Evolutionary conservation across 2,888 invertebrate genomes (phyloP), one percentile per base, ranked within the genome.

Genomic region (Folsomia manolachei): DNA sequence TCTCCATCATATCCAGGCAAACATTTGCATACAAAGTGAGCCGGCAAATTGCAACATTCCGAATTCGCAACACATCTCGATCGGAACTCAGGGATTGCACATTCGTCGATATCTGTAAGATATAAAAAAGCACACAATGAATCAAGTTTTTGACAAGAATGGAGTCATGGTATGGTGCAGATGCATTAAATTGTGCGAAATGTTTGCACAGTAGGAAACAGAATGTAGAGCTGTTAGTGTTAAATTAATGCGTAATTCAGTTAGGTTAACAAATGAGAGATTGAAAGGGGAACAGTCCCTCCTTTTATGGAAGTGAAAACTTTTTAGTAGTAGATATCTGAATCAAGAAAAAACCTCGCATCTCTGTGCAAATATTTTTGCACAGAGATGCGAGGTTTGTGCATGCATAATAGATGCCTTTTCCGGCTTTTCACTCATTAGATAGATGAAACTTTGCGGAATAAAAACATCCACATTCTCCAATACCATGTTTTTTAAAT

Each of bases 11-110:
- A 96, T 71, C 95, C 95, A 74, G 93, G 89, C 82, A 91, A 90
- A 85, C 96, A 96, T 87, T 94, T 95, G 87, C 96, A 96, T 81
- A 94, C 89, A 85, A 94, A 96, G 87, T 94, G 94, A 81, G 95
- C 92, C 64, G 95, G 95, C 81, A 95, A 86, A 86, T 96, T 96
- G 84, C 95, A 95, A 85, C 96, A 96, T 84, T 95, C 95, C 60
- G 95, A 93, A 84, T 96, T 94, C 84, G 90, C 88, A 75, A 94
- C 95, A 85, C 95, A 96, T 82, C 93, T 88, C 74, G 91, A 89
- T 52, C 93, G 90, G 82, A 95, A 88, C 76, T 88, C 87, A 77
- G 94, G 94, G 85, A 94, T 92, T 83, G 91, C 90, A 85, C 97
- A 97, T 87, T 97, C 97, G 86, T 97, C 91, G 84, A 97, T 93